phyloP scores from a whole-genome alignment of 2,113 vertebrate genomes.

The Alethe diademata region DNA sequence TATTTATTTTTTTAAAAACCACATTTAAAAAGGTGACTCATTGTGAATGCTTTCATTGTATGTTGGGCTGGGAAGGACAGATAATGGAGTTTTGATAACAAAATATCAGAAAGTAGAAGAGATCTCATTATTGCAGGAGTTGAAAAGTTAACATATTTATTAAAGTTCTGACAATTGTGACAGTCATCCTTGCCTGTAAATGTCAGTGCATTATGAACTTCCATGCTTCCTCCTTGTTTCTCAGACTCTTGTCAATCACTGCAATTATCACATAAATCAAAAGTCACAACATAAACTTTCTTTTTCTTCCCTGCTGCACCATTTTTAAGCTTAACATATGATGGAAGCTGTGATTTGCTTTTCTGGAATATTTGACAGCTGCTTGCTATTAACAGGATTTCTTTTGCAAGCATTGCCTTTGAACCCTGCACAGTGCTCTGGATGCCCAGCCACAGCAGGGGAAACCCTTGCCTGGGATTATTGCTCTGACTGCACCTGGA shows the following conservation, averaged over 20 bases:
- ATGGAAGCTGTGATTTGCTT: neutral
- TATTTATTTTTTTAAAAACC: neutral
- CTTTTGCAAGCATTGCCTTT: neutral
- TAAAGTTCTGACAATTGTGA: conserved; percentile 23
- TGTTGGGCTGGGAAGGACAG: conserved; percentile 15
- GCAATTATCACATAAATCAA: conserved; percentile 37
- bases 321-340: neutral
- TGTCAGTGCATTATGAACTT: conserved; percentile 44
- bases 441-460: neutral
- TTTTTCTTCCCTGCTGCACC: neutral
- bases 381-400: neutral
- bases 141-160: conserved; percentile 30
- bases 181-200: neutral
- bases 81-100: conserved; percentile 21
- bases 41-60: neutral
- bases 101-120: neutral
- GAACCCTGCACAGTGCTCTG: neutral
- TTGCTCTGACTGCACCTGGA: neutral
- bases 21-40: conserved; percentile 16
- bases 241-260: conserved; percentile 24
- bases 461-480: neutral
- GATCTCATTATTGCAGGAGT: conserved; percentile 12
- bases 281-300: conserved; percentile 28
- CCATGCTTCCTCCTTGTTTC: neutral
- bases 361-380: neutral